Percentiles rank a stretch among this genome's conserved stretches.
Evolutionary conservation across 2,888 invertebrate genomes (phyloP).

Genomic region (Augiades crinisus): DNA sequence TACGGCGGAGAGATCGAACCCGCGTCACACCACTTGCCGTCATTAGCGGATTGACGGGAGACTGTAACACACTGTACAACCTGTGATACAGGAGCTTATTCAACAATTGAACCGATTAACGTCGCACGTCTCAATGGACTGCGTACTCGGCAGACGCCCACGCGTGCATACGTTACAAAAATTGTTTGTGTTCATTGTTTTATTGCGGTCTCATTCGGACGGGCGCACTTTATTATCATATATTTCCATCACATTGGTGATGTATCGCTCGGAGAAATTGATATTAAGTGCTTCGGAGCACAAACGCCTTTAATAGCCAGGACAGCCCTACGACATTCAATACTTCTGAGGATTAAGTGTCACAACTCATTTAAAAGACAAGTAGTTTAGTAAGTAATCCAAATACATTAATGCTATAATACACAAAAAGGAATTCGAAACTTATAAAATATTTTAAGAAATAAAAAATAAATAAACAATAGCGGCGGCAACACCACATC

Average conservation of each 20-base stretch:
- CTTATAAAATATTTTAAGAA: too few relatives aligned
- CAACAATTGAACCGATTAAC: slow-evolving; percentile 29
- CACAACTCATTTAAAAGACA: too few relatives aligned
- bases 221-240: slow-evolving; percentile 1
- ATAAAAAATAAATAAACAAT: too few relatives aligned
- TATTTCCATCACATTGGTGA: neutral
- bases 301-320: neutral
- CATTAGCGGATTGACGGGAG: slow-evolving; percentile 3
- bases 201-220: slow-evolving; percentile 34
- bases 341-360: neutral
- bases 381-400: too few relatives aligned
- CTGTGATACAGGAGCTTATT: slow-evolving; percentile 21
- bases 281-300: neutral
- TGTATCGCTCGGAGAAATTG: neutral
- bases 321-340: neutral
- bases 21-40: slow-evolving; percentile 2
- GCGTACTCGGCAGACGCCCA: slow-evolving; percentile 27
- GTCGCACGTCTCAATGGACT: slow-evolving; percentile 14
- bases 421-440: too few relatives aligned
- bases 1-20: slow-evolving; percentile 24
- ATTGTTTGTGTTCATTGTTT: slow-evolving; percentile 10
- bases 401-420: too few relatives aligned
- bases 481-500: too few relatives aligned
- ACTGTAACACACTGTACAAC: slow-evolving; percentile 26
- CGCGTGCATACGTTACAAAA: slow-evolving; percentile 4